These are phyloP conservation scores for Eospalax fontanierii DNA, from an alignment of 2,797 vertebrate genomes.

Conservation along the genomic window DNA sequence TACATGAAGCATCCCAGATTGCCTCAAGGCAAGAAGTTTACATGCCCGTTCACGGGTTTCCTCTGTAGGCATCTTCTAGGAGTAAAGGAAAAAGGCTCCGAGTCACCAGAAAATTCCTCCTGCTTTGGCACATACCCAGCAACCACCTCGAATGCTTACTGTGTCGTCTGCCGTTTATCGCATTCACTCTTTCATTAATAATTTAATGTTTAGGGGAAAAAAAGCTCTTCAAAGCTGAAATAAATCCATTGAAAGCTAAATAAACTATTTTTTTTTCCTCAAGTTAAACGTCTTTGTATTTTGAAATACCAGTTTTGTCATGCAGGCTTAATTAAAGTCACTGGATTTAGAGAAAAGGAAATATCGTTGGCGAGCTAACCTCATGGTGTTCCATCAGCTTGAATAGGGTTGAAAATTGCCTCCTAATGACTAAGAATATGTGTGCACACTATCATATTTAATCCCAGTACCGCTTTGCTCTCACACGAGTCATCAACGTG, in stretches of 20 bases:
- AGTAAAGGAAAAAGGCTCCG: neutral
- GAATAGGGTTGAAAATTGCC: slow-evolving; percentile 42
- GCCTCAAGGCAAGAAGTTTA: neutral
- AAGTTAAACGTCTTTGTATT: slow-evolving; percentile 48
- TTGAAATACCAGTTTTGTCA: slow-evolving; percentile 68
- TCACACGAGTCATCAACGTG: neutral
- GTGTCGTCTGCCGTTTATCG: slow-evolving; percentile 8
- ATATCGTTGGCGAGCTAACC: slow-evolving; percentile 14
- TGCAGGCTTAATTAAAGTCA: slow-evolving; percentile 46
- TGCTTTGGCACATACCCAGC: neutral
- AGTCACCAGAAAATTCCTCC: neutral
- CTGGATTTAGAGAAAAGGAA: slow-evolving; percentile 44
- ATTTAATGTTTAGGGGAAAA: slow-evolving; percentile 74
- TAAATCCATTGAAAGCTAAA: slow-evolving; percentile 69
- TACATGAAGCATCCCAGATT: neutral
- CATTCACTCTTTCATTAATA: slow-evolving; percentile 77
- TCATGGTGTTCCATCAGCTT: neutral
- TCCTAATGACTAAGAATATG: neutral
- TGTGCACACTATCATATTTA: neutral
- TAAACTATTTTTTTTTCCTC: slow-evolving; percentile 55
- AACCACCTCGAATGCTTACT: neutral
- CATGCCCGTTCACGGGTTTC: neutral
- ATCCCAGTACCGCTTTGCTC: neutral
- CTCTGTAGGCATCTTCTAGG: neutral
- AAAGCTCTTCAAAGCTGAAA: slow-evolving; percentile 65